phyloP scores from a whole-genome alignment of 1,140 invertebrate species.

The Steinernema khuongi region DNA sequence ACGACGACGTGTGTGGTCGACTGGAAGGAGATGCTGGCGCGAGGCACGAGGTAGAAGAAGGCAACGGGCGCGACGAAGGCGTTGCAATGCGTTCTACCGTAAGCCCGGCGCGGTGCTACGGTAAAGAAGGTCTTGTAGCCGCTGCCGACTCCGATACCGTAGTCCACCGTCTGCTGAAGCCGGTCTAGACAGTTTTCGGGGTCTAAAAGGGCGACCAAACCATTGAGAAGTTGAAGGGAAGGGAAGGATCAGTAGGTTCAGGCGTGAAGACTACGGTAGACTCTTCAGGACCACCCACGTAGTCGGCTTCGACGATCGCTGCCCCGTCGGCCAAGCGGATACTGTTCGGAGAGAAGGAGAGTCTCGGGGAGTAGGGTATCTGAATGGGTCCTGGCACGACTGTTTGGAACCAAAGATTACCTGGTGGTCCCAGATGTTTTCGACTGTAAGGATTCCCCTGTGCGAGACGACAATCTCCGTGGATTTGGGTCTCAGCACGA shows the following conservation, averaged over 20 bases:
- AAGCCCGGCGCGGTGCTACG: neutral
- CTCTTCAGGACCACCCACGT: neutral
- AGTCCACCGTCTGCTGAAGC: neutral
- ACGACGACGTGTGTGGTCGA: neutral
- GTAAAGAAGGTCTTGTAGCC: neutral
- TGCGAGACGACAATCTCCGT: neutral
- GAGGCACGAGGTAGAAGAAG: slow-evolving; percentile 8
- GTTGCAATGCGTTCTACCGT: neutral
- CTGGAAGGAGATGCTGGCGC: neutral
- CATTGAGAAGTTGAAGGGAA: slow-evolving; percentile 1
- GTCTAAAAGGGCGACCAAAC: neutral
- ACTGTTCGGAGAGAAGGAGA: neutral
- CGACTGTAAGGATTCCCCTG: neutral
- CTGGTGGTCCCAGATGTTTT: neutral
- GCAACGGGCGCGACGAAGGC: neutral
- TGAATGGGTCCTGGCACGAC: neutral
- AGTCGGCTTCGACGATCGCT: neutral
- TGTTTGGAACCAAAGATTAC: neutral
- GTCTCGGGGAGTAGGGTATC: neutral
- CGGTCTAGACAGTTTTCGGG: no score
- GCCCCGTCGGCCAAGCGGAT: neutral
- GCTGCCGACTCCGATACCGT: neutral
- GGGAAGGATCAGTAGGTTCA: neutral
- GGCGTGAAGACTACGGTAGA: neutral
- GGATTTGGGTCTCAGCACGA: neutral